Evolutionary conservation across 2,113 vertebrate genomes (phyloP), one percentile per base, ranked within the genome.

Genomic region (Piprites chloris): DNA sequence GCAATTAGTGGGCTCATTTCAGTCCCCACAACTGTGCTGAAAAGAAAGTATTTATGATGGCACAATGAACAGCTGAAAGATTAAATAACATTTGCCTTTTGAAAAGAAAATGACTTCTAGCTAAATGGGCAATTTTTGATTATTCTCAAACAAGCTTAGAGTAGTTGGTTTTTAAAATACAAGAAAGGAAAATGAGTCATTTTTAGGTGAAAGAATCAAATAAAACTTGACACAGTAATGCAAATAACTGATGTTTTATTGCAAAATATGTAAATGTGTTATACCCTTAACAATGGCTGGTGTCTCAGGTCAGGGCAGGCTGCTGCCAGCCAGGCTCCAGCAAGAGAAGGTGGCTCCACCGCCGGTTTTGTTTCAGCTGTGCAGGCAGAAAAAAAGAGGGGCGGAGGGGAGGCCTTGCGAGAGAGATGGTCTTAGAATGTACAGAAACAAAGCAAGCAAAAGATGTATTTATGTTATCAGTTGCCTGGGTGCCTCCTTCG

Each of bases 11-110:
- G 99, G 99, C 99, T 99, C 99, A 99, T 99, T 99, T 99, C 99
- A 99, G 99, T 98, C 99, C 99, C 99, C 98, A 99, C 99, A 99
- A 99, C 99, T 99, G 99, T 99, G 99, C 99, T 99, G 99, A 99
- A 99, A 99, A 99, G 99, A 99, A 99, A 99, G 99, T 99, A 99
- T 99, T 99, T 99, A 99, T 99, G 99, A 99, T 99, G 99, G 99
- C 99, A 99, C 99, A 99, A 99, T 99, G 99, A 99, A 99, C 99
- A 99, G 99, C 99, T 99, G 99, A 99, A 99, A 99, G 99, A 99
- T 99, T 99, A 99, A 99, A 99, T 99, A 99, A 99, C 99, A 99
- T 99, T 99, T 99, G 99, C 99, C 99, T 99, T 99, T 99, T 99
- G 99, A 99, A 99, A 99, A 99, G 99, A 99, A 99, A 99, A 99